Percentiles rank a stretch among this genome's conserved stretches.
Conservation (phyloP, 2,113 vertebrate genomes). For the Coptodon rendalli region DNA sequence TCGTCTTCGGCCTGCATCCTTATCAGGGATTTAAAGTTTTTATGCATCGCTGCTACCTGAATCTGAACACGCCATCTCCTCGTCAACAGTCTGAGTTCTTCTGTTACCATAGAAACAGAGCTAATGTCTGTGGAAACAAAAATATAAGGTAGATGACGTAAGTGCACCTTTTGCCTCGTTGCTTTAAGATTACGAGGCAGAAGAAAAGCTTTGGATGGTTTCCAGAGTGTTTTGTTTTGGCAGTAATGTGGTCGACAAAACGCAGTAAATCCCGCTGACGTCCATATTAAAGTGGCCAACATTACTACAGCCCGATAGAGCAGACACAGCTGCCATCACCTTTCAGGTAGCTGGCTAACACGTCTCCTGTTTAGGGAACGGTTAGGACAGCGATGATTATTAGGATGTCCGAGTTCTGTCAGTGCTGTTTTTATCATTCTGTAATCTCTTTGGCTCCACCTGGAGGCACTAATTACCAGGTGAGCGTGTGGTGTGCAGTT, state of each 20-base stretch:
- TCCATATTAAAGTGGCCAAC: neutral
- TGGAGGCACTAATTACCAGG: neutral
- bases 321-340: neutral
- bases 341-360: neutral
- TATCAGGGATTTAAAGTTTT: neutral
- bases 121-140: slow-evolving; percentile 1
- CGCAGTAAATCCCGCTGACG: no score
- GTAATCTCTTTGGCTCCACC: neutral
- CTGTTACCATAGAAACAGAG: slow-evolving; percentile 44
- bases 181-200: neutral
- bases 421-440: neutral
- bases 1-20: neutral
- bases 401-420: neutral
- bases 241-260: neutral
- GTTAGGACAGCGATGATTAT: neutral
- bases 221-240: neutral
- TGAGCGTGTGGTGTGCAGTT: neutral
- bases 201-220: neutral
- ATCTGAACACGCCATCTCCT: slow-evolving; percentile 5
- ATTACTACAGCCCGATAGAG: neutral
- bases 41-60: neutral
- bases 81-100: neutral
- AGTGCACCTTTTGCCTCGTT: neutral
- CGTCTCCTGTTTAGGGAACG: neutral
- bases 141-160: slow-evolving; percentile 1